Base-by-base conservation (phyloP, 2,888 invertebrate species). In the Sarcophaga carnaria region DNA sequence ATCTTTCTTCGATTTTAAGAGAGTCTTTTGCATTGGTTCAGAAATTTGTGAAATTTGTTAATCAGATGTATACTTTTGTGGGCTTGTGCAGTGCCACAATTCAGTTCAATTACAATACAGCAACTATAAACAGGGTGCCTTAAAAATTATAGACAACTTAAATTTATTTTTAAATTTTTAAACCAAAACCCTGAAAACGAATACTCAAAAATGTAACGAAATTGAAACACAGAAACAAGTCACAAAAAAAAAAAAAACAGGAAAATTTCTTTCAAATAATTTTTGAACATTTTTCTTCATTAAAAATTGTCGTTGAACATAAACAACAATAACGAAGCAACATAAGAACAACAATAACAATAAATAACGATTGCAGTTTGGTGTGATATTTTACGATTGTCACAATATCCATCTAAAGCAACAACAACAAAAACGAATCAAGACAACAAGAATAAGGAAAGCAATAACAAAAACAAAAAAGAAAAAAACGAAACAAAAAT, bases 281-380 rank as follows among this genome's bases (percentile, higher is more conserved):
- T 59, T 37, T 59, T 62, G 3, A 80, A 79, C 76, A 86, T 76
- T 72, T 76, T 86, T 86, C 72, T 86, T 83, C 76, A 80, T 82
- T 86, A 83, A 69, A 62, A 86, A 71, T 72, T 66, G 70, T 70
- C 27, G 54, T 25, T 82, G 67, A 54, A 54, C 54, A 54, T 12
- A 54, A 54, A 54, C 54, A 17, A 17, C 54, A 54, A 54, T 54
- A 54, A 63, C 63, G 4, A 6, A 83, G 25, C 25, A 17, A 74
- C 59, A 77, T n/a, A 27, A 47, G 60, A 72, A n/a, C 80, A 80
- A 64, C 59, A 75, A 83, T 64, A 83, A 64, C 74, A 77, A 81
- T 84, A 86, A 84, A 86, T 86, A 79, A 79, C 75, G 37, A 85
- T 85, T 83, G 72, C 49, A 74, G 47, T 70, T 59, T 86, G 71